phyloP scores from a whole-genome alignment of 2,888 invertebrate species.

The Caenorhabditis sp. region DNA sequence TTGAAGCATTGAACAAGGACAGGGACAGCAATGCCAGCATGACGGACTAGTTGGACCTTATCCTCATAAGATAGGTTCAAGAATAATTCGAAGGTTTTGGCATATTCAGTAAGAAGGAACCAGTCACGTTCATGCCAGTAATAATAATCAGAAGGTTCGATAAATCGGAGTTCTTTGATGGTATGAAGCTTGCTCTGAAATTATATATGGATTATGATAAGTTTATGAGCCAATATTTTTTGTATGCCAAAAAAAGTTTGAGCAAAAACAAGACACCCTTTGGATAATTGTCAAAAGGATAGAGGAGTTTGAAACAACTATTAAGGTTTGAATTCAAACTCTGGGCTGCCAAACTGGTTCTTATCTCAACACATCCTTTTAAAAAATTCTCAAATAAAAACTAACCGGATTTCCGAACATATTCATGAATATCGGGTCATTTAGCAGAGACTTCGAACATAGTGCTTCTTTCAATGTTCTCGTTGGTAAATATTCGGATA shows the following conservation, averaged over 20 bases:
- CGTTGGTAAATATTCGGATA: conserved; percentile 31
- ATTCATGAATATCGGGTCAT: conserved; percentile 39
- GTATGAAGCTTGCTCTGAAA: background rate
- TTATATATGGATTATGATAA: too few species aligned
- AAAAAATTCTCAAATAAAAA: too few species aligned
- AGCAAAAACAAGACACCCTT: too few species aligned
- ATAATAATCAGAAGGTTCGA: conserved; percentile 60
- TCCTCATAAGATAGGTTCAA: conserved; percentile 55
- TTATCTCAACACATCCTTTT: too few species aligned
- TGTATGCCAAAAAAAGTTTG: too few species aligned
- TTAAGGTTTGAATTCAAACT: too few species aligned
- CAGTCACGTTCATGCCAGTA: conserved; percentile 68
- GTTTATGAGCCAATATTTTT: too few species aligned
- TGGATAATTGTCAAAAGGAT: too few species aligned
- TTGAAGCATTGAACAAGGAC: conserved; percentile 67
- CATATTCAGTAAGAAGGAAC: conserved; percentile 69
- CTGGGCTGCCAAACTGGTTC: too few species aligned
- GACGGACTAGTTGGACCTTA: conserved; percentile 65
- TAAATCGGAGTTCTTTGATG: conserved; percentile 47
- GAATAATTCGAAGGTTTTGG: conserved; percentile 67
- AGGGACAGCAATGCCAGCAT: conserved; percentile 68
- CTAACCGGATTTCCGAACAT: conserved; percentile 22
- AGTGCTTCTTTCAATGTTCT: conserved; percentile 27
- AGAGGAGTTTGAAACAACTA: too few species aligned
- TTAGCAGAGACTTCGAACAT: conserved; percentile 30